Conservation (phyloP, 2,797 vertebrate species). For the Vultur gryphus region DNA sequence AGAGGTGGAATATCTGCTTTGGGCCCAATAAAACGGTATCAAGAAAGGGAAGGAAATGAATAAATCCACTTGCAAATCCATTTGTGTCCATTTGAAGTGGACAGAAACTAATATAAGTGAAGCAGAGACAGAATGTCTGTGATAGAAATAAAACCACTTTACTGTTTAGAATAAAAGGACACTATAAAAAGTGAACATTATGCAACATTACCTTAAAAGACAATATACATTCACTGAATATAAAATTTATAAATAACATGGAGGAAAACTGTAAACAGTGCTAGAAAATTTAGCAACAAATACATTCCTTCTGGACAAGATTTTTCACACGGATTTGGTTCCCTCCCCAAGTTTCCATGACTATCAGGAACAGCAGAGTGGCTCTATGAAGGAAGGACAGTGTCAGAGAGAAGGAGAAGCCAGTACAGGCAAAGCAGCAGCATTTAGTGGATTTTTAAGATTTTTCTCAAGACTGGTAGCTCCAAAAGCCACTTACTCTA, state of each 20-base stretch:
- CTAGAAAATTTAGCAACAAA: slow-evolving; percentile 82
- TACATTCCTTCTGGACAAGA: slow-evolving; percentile 77
- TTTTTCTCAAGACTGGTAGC: background rate
- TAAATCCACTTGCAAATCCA: slow-evolving; percentile 2
- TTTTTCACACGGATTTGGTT: slow-evolving; percentile 69
- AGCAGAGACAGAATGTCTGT: slow-evolving; percentile 64
- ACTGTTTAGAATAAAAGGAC: slow-evolving; percentile 84
- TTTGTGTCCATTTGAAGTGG: background rate
- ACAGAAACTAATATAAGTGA: slow-evolving; percentile 49
- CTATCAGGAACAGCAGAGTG: slow-evolving; percentile 65
- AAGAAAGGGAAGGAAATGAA: background rate
- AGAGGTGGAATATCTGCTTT: background rate
- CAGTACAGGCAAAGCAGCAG: background rate
- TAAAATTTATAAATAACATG: slow-evolving; percentile 87
- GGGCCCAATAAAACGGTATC: background rate
- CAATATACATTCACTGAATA: slow-evolving; percentile 85
- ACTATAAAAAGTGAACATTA: slow-evolving; percentile 85
- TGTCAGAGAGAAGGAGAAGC: background rate
- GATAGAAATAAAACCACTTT: slow-evolving; percentile 85
- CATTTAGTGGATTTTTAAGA: background rate
- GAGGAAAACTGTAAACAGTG: slow-evolving; percentile 82
- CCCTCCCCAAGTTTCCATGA: slow-evolving; percentile 61
- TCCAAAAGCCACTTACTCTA: background rate
- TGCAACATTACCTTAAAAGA: slow-evolving; percentile 80
- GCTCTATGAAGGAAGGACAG: slow-evolving; percentile 37